phyloP scores from a whole-genome alignment of 2,888 invertebrate species.

The Maniola hyperantus region DNA sequence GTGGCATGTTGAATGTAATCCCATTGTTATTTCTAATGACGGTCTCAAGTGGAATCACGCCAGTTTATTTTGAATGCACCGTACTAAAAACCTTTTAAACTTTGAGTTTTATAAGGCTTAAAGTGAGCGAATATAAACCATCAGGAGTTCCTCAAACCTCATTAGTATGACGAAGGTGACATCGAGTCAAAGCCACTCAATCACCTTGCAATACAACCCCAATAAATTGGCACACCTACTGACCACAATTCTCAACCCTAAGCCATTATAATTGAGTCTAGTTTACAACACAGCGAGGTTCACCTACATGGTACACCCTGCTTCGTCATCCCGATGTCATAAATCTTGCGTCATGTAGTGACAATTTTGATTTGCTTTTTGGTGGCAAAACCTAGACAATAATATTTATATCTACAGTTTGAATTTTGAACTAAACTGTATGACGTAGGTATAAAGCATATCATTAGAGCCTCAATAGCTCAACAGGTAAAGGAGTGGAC shows the following conservation, averaged over 20 bases:
- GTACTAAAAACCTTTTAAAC: neutral
- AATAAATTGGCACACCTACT: neutral
- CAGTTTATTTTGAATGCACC: too few relatives aligned
- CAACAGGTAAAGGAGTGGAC: too few relatives aligned
- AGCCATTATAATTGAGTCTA: neutral
- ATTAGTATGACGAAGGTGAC: constrained; percentile 29
- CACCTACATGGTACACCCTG: neutral
- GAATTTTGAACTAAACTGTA: neutral
- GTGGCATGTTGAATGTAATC: too few relatives aligned
- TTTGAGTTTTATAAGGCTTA: neutral
- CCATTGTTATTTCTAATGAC: too few relatives aligned
- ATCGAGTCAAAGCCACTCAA: constrained; percentile 21
- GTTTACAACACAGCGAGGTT: neutral
- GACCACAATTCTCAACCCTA: constrained; percentile 2
- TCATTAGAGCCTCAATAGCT: too few relatives aligned
- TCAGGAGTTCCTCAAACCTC: neutral
- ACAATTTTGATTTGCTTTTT: constrained; percentile 15
- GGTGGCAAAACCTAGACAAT: neutral
- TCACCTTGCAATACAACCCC: constrained; percentile 17
- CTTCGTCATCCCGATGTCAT: constrained; percentile 22
- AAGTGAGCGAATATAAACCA: constrained; percentile 8
- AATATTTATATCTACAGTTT: too few relatives aligned
- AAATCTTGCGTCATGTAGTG: constrained; percentile 27
- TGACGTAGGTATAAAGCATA: neutral
- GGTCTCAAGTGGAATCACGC: too few relatives aligned